Percentiles rank a stretch among this genome's conserved stretches.
Conservation (phyloP, 2,113 vertebrate genomes). For the Microcebus jonahi region DNA sequence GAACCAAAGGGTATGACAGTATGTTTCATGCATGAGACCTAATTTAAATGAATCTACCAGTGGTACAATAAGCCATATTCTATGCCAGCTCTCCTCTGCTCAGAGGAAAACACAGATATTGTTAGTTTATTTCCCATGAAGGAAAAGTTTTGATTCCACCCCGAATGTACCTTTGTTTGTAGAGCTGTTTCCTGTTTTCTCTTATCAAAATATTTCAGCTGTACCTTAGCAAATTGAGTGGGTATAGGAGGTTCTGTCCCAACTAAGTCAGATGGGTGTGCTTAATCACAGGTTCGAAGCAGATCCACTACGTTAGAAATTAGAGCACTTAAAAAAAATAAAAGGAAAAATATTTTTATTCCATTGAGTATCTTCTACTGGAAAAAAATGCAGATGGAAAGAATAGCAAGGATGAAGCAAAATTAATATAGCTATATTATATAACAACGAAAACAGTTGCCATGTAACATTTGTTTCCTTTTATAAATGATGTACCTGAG, state of each 20-base stretch:
- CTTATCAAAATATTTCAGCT: constrained; percentile 82
- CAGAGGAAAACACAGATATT: constrained; percentile 63
- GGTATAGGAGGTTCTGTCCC: constrained; percentile 8
- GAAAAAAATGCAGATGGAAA: not conserved
- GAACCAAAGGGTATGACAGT: not conserved
- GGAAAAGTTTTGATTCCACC: constrained; percentile 72
- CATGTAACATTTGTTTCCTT: constrained; percentile 12
- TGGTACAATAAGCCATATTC: not conserved
- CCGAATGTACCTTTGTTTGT: constrained; percentile 76
- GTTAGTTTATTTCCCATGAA: constrained; percentile 61
- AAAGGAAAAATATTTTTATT: constrained; percentile 5
- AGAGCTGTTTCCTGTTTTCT: constrained; percentile 79
- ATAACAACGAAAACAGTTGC: not conserved
- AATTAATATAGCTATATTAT: constrained; percentile 21
- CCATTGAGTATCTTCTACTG: not conserved
- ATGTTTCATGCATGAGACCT: not conserved
- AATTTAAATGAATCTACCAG: not conserved
- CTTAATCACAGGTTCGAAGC: constrained; percentile 51
- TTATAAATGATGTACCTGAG: not conserved
- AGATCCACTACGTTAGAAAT: not conserved
- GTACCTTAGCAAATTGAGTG: constrained; percentile 65
- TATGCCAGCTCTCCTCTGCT: constrained; percentile 38
- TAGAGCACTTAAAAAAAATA: constrained; percentile 35
- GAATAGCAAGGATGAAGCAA: constrained; percentile 17
- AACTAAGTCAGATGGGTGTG: constrained; percentile 33